Evolutionary conservation across 1,140 invertebrate genomes (phyloP).

Genomic region (Micrasema minimum): DNA sequence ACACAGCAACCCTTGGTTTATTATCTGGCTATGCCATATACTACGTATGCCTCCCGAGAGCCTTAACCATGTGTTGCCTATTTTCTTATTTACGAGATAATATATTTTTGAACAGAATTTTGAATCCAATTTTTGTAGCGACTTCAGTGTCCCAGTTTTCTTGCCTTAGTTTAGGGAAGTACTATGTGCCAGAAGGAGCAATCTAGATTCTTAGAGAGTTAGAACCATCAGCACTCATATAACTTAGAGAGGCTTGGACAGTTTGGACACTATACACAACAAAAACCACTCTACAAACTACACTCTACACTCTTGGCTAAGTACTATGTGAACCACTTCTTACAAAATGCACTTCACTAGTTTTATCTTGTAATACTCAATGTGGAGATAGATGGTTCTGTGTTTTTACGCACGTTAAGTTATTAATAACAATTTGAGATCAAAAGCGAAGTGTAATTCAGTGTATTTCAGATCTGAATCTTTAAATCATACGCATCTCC

Average conservation of each 20-base stretch:
- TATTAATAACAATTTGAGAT: too few relatives aligned
- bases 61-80: background rate
- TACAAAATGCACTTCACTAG: background rate
- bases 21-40: too few relatives aligned
- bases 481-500: too few relatives aligned
- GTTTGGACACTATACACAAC: conserved; percentile 5
- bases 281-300: background rate
- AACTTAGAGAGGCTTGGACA: background rate
- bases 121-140: background rate
- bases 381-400: background rate
- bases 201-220: conserved; percentile 18
- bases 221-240: conserved; percentile 8
- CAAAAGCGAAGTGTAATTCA: too few relatives aligned
- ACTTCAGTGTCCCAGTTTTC: conserved; percentile 3
- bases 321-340: background rate
- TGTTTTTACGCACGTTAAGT: too few relatives aligned
- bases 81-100: background rate
- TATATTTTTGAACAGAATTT: too few relatives aligned
- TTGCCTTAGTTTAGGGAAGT: conserved; percentile 25
- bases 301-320: background rate
- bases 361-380: conserved; percentile 21
- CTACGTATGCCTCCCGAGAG: too few relatives aligned
- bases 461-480: too few relatives aligned
- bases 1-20: background rate
- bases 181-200: background rate